phyloP scores from a whole-genome alignment of 2,797 vertebrate genomes.

The Poeciliopsis gracilis region DNA sequence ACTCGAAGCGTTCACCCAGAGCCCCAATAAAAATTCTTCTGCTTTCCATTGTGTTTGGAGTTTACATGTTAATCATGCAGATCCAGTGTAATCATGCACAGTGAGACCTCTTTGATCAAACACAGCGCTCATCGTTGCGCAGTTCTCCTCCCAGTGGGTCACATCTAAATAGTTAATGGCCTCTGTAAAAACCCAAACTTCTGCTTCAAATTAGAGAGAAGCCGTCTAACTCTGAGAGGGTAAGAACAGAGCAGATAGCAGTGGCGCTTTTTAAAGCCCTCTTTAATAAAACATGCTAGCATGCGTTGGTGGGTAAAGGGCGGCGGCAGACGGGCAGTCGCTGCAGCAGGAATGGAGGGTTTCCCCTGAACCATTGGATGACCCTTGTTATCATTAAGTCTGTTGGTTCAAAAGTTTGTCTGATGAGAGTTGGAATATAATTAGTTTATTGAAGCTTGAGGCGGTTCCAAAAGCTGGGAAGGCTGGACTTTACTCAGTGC shows the following conservation, averaged over 20 bases:
- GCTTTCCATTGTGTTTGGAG: neutral
- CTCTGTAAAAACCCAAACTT: conserved; percentile 61
- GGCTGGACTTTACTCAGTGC: conserved; percentile 40
- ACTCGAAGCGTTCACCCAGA: neutral
- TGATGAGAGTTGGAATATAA: conserved; percentile 57
- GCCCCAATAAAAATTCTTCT: neutral
- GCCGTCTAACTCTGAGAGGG: conserved; percentile 56
- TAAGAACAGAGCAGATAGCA: conserved; percentile 53
- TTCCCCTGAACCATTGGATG: conserved; percentile 32
- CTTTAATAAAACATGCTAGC: conserved; percentile 81
- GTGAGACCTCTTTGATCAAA: conserved; percentile 68
- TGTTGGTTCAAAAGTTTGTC: conserved; percentile 45
- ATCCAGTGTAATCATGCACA: conserved; percentile 39
- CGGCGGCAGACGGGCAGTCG: conserved; percentile 30
- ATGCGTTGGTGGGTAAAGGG: conserved; percentile 49
- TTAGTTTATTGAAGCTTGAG: conserved; percentile 50
- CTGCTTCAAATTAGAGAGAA: conserved; percentile 69
- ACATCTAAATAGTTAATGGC: conserved; percentile 73
- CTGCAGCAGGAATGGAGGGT: conserved; percentile 32
- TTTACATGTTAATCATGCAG: conserved; percentile 43
- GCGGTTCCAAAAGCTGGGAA: conserved; percentile 39
- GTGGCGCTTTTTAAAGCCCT: conserved; percentile 76
- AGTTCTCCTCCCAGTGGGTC: conserved; percentile 48
- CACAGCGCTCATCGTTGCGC: conserved; percentile 30
- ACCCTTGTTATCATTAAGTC: conserved; percentile 45